A percentile compares a stretch with the other conserved stretches of the same genome.
Conservation (phyloP, 2,113 vertebrate genomes). For the Eulacestoma nigropectus region DNA sequence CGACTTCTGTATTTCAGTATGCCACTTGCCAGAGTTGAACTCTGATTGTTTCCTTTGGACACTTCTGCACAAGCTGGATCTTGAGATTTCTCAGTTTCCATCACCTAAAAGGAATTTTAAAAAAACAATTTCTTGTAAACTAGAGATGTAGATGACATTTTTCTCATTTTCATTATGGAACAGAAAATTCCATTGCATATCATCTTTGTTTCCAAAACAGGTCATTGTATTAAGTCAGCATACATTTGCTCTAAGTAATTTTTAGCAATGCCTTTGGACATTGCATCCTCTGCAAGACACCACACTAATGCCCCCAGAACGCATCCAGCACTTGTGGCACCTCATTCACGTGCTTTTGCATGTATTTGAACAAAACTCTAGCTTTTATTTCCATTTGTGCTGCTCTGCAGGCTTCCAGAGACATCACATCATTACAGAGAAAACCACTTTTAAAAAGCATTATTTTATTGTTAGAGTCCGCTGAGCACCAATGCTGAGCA, state of each 20-base stretch:
- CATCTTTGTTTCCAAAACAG: not conserved
- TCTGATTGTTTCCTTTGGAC: conserved; percentile 74
- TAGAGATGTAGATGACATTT: not conserved
- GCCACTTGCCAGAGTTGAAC: conserved; percentile 72
- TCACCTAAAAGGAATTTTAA: conserved; percentile 63
- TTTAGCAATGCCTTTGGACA: not conserved
- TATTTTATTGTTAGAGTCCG: not conserved
- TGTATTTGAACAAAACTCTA: not conserved
- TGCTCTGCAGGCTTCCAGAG: not conserved
- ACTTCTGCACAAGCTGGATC: conserved; percentile 68
- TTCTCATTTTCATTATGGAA: not conserved
- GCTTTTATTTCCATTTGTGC: not conserved
- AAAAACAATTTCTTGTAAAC: not conserved
- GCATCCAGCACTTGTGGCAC: not conserved
- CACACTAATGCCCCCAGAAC: not conserved
- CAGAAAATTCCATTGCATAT: not conserved
- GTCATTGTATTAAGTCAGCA: not conserved
- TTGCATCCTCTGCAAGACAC: not conserved
- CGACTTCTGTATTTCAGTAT: conserved; percentile 83
- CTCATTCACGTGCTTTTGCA: not conserved
- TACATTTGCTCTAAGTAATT: not conserved
- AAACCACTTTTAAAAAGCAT: not conserved
- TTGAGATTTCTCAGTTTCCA: conserved; percentile 75
- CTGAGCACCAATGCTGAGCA: not conserved
- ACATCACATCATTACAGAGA: not conserved